Evolutionary conservation across 2,113 vertebrate species (phyloP).

Genomic region (Danionella cerebrum): DNA sequence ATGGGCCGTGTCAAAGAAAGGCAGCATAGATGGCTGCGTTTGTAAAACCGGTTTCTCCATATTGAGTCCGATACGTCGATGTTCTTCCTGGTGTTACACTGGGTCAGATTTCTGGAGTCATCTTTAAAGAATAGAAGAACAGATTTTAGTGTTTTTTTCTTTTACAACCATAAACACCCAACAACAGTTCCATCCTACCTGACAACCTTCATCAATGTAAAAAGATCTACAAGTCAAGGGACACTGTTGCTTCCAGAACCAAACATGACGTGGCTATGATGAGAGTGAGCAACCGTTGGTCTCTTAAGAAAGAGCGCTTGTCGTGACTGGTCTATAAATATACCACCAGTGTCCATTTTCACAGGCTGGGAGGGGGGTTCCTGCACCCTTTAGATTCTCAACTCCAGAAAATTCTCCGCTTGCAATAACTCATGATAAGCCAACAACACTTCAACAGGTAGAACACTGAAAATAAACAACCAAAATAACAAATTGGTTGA

Average conservation of each 20-base stretch:
- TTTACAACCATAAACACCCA: neutral
- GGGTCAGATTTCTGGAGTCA: conserved; percentile 39
- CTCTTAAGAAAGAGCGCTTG: conserved; percentile 49
- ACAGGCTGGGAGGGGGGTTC: conserved; percentile 37
- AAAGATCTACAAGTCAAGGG: neutral
- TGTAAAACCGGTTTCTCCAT: conserved; percentile 67
- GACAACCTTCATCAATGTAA: neutral
- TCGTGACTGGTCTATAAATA: conserved; percentile 65
- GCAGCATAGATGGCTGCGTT: conserved; percentile 69
- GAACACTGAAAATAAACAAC: neutral
- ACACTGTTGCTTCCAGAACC: conserved; percentile 34
- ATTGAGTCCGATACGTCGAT: conserved; percentile 9
- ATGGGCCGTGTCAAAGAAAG: conserved; percentile 83
- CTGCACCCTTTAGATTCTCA: conserved; percentile 39
- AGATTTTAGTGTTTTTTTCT: neutral
- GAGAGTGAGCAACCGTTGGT: conserved; percentile 35
- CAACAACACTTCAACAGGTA: neutral
- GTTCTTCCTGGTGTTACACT: neutral
- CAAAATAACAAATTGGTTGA: no score
- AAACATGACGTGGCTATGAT: conserved; percentile 26
- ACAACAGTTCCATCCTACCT: conserved; percentile 2
- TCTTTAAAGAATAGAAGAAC: conserved; percentile 43
- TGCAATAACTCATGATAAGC: conserved; percentile 4
- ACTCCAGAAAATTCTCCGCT: conserved; percentile 25
- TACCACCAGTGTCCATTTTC: conserved; percentile 62